Base-by-base conservation (phyloP, 2,888 invertebrate genomes). In the Hirudinaria manillensis region DNA sequence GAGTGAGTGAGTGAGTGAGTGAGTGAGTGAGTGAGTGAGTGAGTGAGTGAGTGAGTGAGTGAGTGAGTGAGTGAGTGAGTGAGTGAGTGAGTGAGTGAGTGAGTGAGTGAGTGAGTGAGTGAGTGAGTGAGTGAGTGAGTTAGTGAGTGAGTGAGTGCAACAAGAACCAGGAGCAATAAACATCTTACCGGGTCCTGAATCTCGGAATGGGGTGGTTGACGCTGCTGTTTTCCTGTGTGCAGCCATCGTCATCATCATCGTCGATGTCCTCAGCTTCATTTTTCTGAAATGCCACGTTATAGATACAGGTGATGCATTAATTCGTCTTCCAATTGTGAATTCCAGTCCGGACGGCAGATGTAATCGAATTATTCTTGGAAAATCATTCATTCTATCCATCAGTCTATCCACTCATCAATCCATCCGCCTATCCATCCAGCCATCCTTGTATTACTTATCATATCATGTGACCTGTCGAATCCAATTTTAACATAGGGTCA, bases 181-280 rank as follows among this genome's bases (percentile, higher is more conserved):
- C 45, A 45, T 45, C 45, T 45, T 45, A 45, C 45, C 45, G 45
- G 45, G 45, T 45, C 45, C 45, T 45, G 45, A 45, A 45, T 45
- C 45, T 45, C 45, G 45, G 45, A 45, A 45, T 45, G 3, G 13
- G 45, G 45, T 45, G 10, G 45, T 45, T 45, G n/a, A 65, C 29
- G 32, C 24, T 16, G 55, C n/a, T 36, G n/a, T 16, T 29, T 53
- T 29, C 56, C 32, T 73, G 3, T n/a, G 24, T 13, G 21, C 29
- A 24, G 36, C 65, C 61, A 29, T 70, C 73, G 70, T 74, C 74
- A 74, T 74, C 74, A 74, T 82, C 77, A 77, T 77, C 76, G 74
- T 77, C 77, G 75, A 75, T 75, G 76, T 77, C 76, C 74, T 77
- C 76, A 36, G 75, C 76, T 34, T 77, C 76, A 34, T 68, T 45